These are phyloP conservation scores for Nanorana parkeri DNA, from an alignment of 2,113 vertebrate species.

Conservation along the genomic window DNA sequence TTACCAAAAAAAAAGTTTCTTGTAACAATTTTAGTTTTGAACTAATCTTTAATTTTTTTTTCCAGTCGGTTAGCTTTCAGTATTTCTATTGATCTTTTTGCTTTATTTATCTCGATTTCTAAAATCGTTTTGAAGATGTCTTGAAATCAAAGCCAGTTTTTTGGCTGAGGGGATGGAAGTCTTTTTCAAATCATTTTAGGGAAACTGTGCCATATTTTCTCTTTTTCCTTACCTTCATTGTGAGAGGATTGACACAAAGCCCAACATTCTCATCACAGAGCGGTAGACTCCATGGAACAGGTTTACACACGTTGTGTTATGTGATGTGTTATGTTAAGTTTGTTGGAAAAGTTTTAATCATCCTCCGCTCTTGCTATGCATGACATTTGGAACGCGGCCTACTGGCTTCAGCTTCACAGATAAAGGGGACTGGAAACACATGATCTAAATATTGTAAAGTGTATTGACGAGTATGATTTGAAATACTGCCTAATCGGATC, in stretches of 20 bases:
- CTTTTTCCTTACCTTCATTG: not conserved
- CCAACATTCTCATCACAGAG: not conserved
- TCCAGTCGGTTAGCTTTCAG: too few species aligned
- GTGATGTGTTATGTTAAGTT: too few species aligned
- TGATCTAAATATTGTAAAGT: slow-evolving; percentile 10
- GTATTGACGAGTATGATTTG: not conserved
- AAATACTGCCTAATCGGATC: not conserved
- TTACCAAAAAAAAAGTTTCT: too few species aligned
- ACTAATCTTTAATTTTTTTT: too few species aligned
- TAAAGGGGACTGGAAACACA: slow-evolving; percentile 40
- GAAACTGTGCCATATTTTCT: too few species aligned
- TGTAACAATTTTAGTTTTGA: too few species aligned
- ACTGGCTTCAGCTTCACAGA: slow-evolving; percentile 30
- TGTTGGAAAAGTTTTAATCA: slow-evolving; percentile 18
- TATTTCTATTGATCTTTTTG: too few species aligned
- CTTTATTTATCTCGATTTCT: too few species aligned
- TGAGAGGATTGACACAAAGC: not conserved
- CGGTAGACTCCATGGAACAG: not conserved
- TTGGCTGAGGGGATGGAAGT: not conserved
- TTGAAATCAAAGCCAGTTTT: not conserved
- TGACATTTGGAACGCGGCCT: slow-evolving; percentile 2
- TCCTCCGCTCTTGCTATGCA: not conserved
- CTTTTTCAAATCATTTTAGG: too few species aligned
- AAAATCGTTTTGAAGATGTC: too few species aligned
- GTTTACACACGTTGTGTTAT: not conserved